phyloP scores from a whole-genome alignment of 2,888 invertebrate species.

The Spatulosminthurus flaviceps region DNA sequence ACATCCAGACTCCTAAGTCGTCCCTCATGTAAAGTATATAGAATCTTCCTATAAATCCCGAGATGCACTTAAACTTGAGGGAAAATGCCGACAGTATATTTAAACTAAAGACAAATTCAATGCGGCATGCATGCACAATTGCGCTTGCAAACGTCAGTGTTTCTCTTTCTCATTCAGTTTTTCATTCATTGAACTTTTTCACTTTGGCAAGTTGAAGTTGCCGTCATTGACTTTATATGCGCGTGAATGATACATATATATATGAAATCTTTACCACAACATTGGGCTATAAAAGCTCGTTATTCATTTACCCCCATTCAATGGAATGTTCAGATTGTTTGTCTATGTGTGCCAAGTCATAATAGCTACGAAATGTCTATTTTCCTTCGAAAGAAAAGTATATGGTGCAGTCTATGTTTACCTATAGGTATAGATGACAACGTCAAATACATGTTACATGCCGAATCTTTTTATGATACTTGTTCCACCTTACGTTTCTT shows the following conservation, averaged over 20 bases:
- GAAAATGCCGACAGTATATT: not conserved
- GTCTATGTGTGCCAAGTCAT: conserved; percentile 10
- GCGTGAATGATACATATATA: not conserved
- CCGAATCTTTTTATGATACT: conserved; percentile 12
- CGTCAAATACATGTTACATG: not conserved
- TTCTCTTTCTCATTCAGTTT: conserved; percentile 11
- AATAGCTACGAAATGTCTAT: not conserved
- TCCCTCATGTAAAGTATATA: not conserved
- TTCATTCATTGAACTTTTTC: conserved; percentile 29
- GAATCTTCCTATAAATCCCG: too few relatives aligned
- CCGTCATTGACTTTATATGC: conserved; percentile 8
- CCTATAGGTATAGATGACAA: not conserved
- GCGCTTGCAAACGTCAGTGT: conserved; percentile 20
- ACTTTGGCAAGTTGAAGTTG: conserved; percentile 21
- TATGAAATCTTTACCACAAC: not conserved
- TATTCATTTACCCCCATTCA: conserved; percentile 27
- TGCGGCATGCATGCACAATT: conserved; percentile 19
- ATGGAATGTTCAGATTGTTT: conserved; percentile 21
- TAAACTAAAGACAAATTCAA: conserved; percentile 6
- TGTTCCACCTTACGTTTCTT: not conserved
- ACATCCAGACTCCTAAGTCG: not conserved
- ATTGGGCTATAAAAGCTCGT: not conserved
- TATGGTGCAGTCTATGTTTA: conserved; percentile 15
- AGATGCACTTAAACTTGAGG: not conserved
- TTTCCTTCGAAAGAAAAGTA: conserved; percentile 16